phyloP scores from a whole-genome alignment of 2,888 invertebrate genomes.

The Saturnia pavonia region DNA sequence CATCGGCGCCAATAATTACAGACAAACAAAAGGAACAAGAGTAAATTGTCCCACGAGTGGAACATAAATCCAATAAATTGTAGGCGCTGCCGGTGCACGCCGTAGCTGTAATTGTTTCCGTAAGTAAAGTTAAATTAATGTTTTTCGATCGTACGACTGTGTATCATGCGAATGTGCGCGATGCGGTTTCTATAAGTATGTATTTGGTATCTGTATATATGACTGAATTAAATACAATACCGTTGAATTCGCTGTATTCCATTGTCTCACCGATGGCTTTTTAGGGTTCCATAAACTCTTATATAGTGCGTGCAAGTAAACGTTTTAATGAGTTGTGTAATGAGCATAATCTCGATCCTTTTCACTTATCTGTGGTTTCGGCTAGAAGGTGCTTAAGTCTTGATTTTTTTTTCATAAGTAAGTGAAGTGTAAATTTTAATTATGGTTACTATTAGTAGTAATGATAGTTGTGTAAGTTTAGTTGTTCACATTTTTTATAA shows the following conservation, averaged over 20 bases:
- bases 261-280: neutral
- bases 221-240: neutral
- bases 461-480: too few relatives aligned
- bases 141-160: constrained; percentile 30
- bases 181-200: neutral
- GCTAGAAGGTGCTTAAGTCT: too few relatives aligned
- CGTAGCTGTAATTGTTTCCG: constrained; percentile 47
- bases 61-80: constrained; percentile 42
- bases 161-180: constrained; percentile 21
- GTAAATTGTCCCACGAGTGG: constrained; percentile 16
- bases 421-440: too few relatives aligned
- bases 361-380: too few relatives aligned
- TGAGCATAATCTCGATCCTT: too few relatives aligned
- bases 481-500: too few relatives aligned
- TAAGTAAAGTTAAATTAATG: constrained; percentile 29
- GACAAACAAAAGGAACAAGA: constrained; percentile 12
- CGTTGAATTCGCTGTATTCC: neutral
- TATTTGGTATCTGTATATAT: neutral
- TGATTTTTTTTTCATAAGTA: too few relatives aligned
- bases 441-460: too few relatives aligned
- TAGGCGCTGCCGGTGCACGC: constrained; percentile 26
- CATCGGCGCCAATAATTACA: constrained; percentile 18
- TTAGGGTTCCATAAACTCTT: too few relatives aligned
- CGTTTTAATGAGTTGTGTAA: too few relatives aligned
- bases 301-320: too few relatives aligned